A percentile compares a stretch with the other conserved stretches of the same genome.
Evolutionary conservation across 1,140 invertebrate genomes (phyloP).

Genomic region (Euura saliciscinereae): DNA sequence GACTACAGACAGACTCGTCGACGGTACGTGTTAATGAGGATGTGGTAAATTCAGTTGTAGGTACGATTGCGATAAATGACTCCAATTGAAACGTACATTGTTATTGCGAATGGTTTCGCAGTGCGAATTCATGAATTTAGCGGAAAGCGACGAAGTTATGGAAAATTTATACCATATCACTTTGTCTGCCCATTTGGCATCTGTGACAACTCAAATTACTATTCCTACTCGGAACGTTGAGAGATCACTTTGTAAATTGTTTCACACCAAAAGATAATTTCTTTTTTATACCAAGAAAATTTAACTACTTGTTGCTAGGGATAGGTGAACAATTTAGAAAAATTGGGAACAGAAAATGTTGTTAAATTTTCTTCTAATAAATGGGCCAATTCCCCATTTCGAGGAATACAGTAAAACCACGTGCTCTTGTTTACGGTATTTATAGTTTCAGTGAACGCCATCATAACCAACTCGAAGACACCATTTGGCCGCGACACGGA

Average conservation of each 20-base stretch:
- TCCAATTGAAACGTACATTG: neutral
- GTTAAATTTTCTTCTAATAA: neutral
- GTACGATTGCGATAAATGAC: neutral
- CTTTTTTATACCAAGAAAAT: too few species aligned
- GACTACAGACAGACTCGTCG: neutral
- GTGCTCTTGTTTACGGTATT: neutral
- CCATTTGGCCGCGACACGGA: neutral
- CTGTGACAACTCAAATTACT: too few species aligned
- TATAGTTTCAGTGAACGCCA: neutral
- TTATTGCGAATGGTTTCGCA: neutral
- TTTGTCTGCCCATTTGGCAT: too few species aligned
- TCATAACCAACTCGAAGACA: neutral
- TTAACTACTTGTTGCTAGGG: too few species aligned
- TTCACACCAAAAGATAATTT: too few species aligned
- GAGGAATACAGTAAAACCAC: neutral
- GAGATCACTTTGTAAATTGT: too few species aligned
- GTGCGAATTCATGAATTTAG: too few species aligned
- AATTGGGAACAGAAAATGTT: too few species aligned
- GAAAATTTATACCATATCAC: too few species aligned
- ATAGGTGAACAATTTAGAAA: too few species aligned
- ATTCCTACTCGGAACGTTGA: too few species aligned
- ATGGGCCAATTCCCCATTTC: neutral
- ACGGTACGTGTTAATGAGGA: neutral
- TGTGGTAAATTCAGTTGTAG: slow-evolving; percentile 2
- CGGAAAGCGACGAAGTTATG: too few species aligned